phyloP scores from a whole-genome alignment of 2,113 vertebrate species.

The Isichthys henryi region DNA sequence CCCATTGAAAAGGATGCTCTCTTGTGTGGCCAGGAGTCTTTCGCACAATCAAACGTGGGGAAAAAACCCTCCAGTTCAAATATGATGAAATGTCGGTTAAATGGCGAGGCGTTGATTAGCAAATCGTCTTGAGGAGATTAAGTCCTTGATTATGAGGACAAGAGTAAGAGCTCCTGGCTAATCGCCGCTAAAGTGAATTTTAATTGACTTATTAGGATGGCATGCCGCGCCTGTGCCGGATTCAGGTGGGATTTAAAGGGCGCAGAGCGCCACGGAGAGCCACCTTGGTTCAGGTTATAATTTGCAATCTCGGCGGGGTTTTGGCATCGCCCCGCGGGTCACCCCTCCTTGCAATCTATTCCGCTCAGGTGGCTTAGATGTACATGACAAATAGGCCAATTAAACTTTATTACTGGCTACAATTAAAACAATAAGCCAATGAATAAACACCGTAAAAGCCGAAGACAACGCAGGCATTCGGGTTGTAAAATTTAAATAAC shows the following conservation, averaged over 20 bases:
- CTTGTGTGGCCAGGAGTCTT: background rate
- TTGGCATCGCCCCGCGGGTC: background rate
- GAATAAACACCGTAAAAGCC: background rate
- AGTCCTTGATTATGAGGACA: constrained; percentile 16
- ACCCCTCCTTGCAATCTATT: background rate
- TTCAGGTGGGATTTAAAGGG: constrained; percentile 7
- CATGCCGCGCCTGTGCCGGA: background rate
- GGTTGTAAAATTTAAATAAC: background rate
- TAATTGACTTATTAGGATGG: constrained; percentile 27
- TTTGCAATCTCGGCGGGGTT: background rate
- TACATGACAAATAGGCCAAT: constrained; percentile 1
- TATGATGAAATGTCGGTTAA: constrained; percentile 1
- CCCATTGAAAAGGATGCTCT: background rate
- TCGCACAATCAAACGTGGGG: background rate
- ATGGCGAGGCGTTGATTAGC: background rate
- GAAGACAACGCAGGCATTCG: background rate
- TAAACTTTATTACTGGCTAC: background rate
- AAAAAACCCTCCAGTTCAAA: background rate
- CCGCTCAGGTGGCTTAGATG: background rate
- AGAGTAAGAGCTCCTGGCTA: constrained; percentile 18
- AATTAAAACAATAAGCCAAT: constrained; percentile 4
- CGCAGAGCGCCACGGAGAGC: background rate
- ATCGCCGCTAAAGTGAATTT: constrained; percentile 25
- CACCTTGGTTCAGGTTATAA: background rate
- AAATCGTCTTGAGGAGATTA: constrained; percentile 19